Evolutionary conservation across 1,140 invertebrate species (phyloP), one percentile per base, ranked within the genome.

Genomic region (Scaptomyza pallida): DNA sequence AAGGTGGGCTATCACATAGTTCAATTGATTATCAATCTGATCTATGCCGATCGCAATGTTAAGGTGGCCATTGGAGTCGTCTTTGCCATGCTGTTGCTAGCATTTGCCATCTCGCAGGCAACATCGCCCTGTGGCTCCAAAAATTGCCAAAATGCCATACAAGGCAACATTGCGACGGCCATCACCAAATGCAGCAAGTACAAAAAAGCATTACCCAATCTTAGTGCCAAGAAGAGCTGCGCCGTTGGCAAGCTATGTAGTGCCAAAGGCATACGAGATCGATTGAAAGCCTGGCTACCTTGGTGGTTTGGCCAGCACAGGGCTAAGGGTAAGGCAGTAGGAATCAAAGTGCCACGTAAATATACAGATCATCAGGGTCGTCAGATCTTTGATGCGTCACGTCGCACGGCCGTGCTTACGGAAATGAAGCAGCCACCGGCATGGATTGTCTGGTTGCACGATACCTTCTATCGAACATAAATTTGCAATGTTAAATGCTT

Each of bases 361-460:
- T 88, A 82, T 16, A 45, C 41, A 5, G 89, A 90, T 30, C 60
- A 64, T 19, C 73, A 90, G 43, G 81, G 72, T n/a, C 71, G 78
- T 5, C 63, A 80, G 43, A 90, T 90, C 15, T 90, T 73, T 37
- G 21, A 74, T 3, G 65, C 41, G 9, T 76, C 72, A 0, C 75
- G 72, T 8, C 74, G 86, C 3, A 80, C 75, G 35, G 72, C 81
- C 13, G 74, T 89, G 3, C 79, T 89, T 40, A 77, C 65, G 3
- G 89, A 91, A 50, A 89, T 90, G 85, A 91, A 89, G 41, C 73
- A 88, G 26, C 89, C 89, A 8, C 89, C 89, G 5, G 59, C 78
- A 0, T 57, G 79, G 44, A 1, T 85, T 10, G 5, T 89, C 16
- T 89, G 76, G 72, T 2, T 89, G 17, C 52, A 57, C 5, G 64